Conservation (phyloP, 2,113 vertebrate genomes). For the Columba janthina region DNA sequence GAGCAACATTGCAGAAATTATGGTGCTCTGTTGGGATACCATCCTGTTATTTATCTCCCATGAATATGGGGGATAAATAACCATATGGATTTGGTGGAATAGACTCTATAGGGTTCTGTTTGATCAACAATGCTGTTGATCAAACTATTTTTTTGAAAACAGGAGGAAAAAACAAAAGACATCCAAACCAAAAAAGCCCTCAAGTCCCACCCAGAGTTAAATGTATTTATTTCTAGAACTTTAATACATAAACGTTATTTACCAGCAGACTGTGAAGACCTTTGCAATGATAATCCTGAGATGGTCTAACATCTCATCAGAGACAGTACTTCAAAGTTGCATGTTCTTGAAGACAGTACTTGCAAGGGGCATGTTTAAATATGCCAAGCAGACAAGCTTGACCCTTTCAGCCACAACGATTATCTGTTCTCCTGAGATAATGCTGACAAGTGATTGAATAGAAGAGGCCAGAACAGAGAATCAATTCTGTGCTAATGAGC, state of each 20-base stretch:
- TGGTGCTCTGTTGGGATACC: rapidly evolving
- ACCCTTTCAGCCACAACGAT: background rate
- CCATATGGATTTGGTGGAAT: background rate
- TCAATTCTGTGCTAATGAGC: slow-evolving; percentile 61
- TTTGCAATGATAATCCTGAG: background rate
- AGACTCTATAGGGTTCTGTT: background rate
- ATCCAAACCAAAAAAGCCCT: background rate
- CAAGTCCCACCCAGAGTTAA: background rate
- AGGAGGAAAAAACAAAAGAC: background rate
- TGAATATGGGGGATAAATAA: no score
- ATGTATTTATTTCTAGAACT: background rate
- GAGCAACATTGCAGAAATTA: background rate
- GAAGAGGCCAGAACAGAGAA: slow-evolving; percentile 24
- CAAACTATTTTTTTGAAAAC: background rate
- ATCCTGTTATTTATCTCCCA: background rate
- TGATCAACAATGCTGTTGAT: background rate
- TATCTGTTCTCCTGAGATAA: slow-evolving; percentile 49
- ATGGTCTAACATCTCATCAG: background rate
- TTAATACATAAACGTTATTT: background rate
- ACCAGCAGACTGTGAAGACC: background rate
- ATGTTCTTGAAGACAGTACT: background rate
- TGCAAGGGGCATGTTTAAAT: background rate
- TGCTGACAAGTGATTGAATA: slow-evolving; percentile 25
- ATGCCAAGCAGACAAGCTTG: background rate
- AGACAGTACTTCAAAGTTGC: background rate